These are phyloP conservation scores for Numenius arquata DNA, from an alignment of 2,113 vertebrate species.

Conservation along the genomic window DNA sequence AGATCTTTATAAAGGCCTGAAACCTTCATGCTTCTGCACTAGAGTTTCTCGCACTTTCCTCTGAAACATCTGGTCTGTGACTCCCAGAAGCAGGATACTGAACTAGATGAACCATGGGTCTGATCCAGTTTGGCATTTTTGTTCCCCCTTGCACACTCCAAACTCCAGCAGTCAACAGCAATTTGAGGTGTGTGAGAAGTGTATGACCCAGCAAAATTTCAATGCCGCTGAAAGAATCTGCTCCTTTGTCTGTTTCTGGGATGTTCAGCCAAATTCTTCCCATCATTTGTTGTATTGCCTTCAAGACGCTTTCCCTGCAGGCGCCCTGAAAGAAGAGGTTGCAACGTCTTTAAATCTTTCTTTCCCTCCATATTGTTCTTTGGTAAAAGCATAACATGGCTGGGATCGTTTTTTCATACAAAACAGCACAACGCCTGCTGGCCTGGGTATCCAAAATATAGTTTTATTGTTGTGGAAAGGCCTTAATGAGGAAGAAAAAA, in stretches of 20 bases:
- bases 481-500: conserved; percentile 62
- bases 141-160: not conserved
- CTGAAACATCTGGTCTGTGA: not conserved
- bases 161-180: not conserved
- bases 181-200: not conserved
- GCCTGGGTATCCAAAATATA: conserved; percentile 42
- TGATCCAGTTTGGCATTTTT: not conserved
- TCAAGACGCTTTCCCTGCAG: not conserved
- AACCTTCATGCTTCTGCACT: not conserved
- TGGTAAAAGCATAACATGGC: not conserved
- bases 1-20: not conserved
- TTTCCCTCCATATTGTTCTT: conserved; percentile 32
- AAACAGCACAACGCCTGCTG: conserved; percentile 50
- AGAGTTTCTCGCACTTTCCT: not conserved
- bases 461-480: conserved; percentile 65
- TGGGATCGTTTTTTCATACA: not conserved
- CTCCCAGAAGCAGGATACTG: not conserved
- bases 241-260: not conserved
- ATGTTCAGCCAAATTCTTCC: not conserved
- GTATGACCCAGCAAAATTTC: not conserved
- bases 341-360: not conserved
- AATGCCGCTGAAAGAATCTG: not conserved
- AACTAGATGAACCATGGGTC: not conserved
- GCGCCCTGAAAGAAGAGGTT: not conserved
- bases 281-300: not conserved